These are phyloP conservation scores for Ranitomeya variabilis DNA, from an alignment of 2,113 vertebrate genomes.

Conservation along the genomic window DNA sequence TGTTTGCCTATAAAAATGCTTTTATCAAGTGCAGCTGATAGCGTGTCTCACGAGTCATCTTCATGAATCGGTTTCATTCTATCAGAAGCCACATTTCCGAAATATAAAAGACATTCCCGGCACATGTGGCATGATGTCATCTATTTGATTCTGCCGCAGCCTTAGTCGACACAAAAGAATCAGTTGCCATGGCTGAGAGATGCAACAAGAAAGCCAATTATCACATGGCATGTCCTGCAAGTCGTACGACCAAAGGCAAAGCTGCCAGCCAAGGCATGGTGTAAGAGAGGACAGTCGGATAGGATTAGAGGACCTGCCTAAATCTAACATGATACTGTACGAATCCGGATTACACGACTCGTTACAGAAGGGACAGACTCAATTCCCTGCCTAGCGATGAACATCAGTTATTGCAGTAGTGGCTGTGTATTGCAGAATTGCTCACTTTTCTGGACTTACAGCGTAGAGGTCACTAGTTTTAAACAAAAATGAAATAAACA, in stretches of 20 bases:
- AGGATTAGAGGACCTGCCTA: conserved; percentile 19
- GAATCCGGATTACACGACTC: conserved; percentile 19
- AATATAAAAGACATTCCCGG: conserved; percentile 40
- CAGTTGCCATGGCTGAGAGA: conserved; percentile 56
- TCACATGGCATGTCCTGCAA: conserved; percentile 35
- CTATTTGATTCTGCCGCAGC: conserved; percentile 57
- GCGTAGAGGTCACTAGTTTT: background rate
- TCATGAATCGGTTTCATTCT: conserved; percentile 29
- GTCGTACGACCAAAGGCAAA: conserved; percentile 12
- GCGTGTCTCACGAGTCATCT: conserved; percentile 29
- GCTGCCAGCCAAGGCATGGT: background rate
- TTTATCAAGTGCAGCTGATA: background rate
- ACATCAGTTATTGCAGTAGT: background rate
- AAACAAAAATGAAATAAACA: background rate
- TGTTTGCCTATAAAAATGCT: conserved; percentile 15
- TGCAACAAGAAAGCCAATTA: conserved; percentile 55
- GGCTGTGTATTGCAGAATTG: background rate
- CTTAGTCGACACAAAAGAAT: conserved; percentile 53
- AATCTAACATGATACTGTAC: conserved; percentile 19
- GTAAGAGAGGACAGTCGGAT: conserved; percentile 11
- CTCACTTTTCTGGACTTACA: too few species aligned
- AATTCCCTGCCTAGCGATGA: background rate
- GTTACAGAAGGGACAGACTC: background rate
- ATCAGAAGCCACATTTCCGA: conserved; percentile 39
- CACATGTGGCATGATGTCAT: conserved; percentile 58